phyloP scores from a whole-genome alignment of 2,888 invertebrate genomes.

The Phengaris arion region DNA sequence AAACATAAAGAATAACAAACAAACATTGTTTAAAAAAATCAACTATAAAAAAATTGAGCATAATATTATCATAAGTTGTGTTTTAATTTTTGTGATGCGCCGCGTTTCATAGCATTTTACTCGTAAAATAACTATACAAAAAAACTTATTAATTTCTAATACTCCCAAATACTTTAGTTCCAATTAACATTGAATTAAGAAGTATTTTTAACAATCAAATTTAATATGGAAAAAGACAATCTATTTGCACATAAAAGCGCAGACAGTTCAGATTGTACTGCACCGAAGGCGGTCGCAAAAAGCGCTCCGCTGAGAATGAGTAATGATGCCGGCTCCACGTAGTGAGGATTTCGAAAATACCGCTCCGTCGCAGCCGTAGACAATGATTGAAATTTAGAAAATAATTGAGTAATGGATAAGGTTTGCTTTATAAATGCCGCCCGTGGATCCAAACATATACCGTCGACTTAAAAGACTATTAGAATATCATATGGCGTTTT shows the following conservation, averaged over 20 bases:
- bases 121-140: too few relatives aligned
- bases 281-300: slow-evolving; percentile 60
- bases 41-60: too few relatives aligned
- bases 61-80: too few relatives aligned
- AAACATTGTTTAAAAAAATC: too few relatives aligned
- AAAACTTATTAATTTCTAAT: too few relatives aligned
- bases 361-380: slow-evolving; percentile 54
- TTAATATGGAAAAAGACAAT: slow-evolving; percentile 31
- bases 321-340: slow-evolving; percentile 59
- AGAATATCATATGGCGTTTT: not conserved
- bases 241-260: slow-evolving; percentile 37
- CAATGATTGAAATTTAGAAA: slow-evolving; percentile 63
- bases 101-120: too few relatives aligned
- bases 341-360: slow-evolving; percentile 61
- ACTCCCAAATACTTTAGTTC: not conserved
- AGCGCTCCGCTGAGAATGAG: slow-evolving; percentile 59
- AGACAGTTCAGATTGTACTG: slow-evolving; percentile 48
- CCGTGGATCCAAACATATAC: slow-evolving; percentile 10
- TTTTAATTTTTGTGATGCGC: too few relatives aligned
- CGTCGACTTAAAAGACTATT: not conserved
- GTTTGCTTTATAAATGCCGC: slow-evolving; percentile 37
- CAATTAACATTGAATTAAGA: not conserved
- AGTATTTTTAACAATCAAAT: not conserved
- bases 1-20: not conserved
- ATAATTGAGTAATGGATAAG: slow-evolving; percentile 49